Evolutionary conservation across 2,113 vertebrate genomes (phyloP).

Genomic region (Embiotoca jacksoni): DNA sequence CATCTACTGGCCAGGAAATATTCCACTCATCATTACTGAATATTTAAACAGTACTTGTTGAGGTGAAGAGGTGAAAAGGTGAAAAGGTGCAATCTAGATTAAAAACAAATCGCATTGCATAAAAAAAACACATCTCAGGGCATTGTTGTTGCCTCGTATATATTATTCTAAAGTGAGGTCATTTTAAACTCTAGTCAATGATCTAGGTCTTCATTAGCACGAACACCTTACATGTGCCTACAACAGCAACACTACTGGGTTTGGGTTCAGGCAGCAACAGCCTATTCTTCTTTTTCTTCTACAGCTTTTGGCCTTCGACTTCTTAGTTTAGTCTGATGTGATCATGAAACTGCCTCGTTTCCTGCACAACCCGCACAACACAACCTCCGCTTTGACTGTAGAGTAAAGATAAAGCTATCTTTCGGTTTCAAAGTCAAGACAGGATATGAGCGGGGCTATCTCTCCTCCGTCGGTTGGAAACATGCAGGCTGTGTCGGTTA

Average conservation of each 20-base stretch:
- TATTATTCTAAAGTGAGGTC: slow-evolving; percentile 28
- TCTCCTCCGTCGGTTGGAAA: slow-evolving; percentile 34
- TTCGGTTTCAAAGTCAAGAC: slow-evolving; percentile 22
- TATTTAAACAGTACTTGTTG: slow-evolving; percentile 48
- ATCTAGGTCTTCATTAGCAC: slow-evolving; percentile 11
- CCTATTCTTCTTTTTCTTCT: slow-evolving; percentile 3
- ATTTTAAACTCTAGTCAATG: slow-evolving; percentile 12
- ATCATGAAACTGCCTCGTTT: slow-evolving; percentile 8
- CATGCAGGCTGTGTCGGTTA: slow-evolving; percentile 40
- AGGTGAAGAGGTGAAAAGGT: not conserved
- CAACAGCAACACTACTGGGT: slow-evolving; percentile 26
- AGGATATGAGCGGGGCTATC: not conserved
- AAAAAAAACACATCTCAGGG: slow-evolving; percentile 36
- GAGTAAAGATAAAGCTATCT: slow-evolving; percentile 15
- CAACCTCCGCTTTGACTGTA: slow-evolving; percentile 2
- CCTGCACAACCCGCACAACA: slow-evolving; percentile 5
- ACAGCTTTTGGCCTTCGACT: slow-evolving; percentile 10
- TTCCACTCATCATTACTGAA: slow-evolving; percentile 3
- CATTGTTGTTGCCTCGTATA: slow-evolving; percentile 19
- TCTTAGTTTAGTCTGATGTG: slow-evolving; percentile 33
- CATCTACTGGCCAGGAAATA: slow-evolving; percentile 53
- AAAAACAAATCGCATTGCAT: slow-evolving; percentile 58
- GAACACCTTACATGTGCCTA: slow-evolving; percentile 7
- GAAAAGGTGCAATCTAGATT: slow-evolving; percentile 59
- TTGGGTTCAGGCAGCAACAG: slow-evolving; percentile 14